Evolutionary conservation across 2,797 vertebrate species (phyloP).

Genomic region (Ceryle rudis): DNA sequence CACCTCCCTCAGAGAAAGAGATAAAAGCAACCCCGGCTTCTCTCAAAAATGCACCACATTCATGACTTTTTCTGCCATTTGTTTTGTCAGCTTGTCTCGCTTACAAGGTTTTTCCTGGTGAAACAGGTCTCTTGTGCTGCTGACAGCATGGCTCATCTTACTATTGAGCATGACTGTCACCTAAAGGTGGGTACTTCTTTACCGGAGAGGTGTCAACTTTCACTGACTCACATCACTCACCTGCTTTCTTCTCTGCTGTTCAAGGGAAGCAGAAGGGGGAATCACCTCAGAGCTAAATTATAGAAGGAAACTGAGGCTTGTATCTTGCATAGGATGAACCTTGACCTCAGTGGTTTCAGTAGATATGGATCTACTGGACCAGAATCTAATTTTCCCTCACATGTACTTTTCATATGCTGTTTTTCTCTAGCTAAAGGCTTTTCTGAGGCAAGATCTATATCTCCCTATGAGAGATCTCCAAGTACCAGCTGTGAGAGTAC

Average conservation of each 20-base stretch:
- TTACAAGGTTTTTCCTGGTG: rapidly evolving
- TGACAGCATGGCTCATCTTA: neutral
- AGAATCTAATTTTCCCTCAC: neutral
- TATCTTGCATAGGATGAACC: neutral
- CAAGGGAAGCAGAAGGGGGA: neutral
- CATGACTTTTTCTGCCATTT: neutral
- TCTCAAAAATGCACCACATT: neutral
- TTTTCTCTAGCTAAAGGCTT: neutral
- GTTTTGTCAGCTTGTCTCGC: neutral
- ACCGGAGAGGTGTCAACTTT: neutral
- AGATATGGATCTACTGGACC: neutral
- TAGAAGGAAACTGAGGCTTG: neutral
- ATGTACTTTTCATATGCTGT: neutral
- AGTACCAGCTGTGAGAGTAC: neutral
- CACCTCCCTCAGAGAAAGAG: neutral
- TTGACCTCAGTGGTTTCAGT: neutral
- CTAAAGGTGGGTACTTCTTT: neutral
- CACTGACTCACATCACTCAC: neutral
- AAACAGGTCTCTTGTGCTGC: neutral
- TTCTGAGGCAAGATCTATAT: neutral
- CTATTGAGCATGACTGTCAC: neutral
- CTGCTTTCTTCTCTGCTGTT: neutral
- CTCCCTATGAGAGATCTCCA: neutral
- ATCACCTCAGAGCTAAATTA: neutral
- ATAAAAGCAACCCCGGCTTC: neutral